Percentiles rank a stretch among this genome's conserved stretches.
phyloP scores from a whole-genome alignment of 2,113 vertebrate genomes.

The Etia nguti region DNA sequence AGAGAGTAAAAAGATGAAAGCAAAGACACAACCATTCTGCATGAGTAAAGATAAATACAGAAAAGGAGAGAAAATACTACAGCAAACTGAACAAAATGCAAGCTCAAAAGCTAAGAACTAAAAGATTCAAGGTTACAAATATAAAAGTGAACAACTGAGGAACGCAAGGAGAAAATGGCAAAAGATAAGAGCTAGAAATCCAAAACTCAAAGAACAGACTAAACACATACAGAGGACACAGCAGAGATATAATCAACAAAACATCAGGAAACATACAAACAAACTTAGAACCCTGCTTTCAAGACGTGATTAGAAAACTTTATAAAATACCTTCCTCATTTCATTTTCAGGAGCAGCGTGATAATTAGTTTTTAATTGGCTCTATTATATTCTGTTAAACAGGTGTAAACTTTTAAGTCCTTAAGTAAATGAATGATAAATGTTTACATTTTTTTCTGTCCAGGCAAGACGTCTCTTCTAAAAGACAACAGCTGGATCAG shows the following conservation, averaged over 20 bases:
- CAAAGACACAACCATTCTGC: too few species aligned
- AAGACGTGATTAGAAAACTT: background rate
- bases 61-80: too few species aligned
- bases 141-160: too few species aligned
- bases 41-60: too few species aligned
- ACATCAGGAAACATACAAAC: background rate
- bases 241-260: background rate
- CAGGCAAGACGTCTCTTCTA: conserved; percentile 70
- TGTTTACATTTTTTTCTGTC: background rate
- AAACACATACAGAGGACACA: too few species aligned
- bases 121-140: too few species aligned
- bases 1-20: too few species aligned
- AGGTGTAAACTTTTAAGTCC: background rate
- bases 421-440: background rate
- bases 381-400: background rate
- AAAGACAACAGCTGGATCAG: conserved; percentile 94
- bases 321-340: background rate
- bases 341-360: background rate
- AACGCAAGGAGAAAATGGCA: too few species aligned
- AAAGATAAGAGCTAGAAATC: too few species aligned
- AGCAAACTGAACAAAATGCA: too few species aligned
- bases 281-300: background rate
- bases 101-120: too few species aligned
- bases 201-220: too few species aligned
- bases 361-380: background rate